phyloP scores from a whole-genome alignment of 2,113 vertebrate species.

The Xenopus borealis region DNA sequence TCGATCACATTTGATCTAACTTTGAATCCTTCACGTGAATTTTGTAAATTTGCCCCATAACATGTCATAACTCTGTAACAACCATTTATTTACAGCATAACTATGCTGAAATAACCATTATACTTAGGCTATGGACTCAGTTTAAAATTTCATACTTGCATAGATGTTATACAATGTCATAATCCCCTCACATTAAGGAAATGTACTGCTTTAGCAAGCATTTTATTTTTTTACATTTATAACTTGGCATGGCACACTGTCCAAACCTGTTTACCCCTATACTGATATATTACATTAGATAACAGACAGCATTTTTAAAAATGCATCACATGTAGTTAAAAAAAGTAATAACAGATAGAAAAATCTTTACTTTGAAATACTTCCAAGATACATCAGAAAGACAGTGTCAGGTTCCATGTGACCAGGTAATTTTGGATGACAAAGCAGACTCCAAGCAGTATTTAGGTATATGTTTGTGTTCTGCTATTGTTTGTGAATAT shows the following conservation, averaged over 20 bases:
- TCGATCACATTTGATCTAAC: too few relatives aligned
- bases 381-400: constrained; percentile 18
- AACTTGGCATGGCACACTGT: constrained; percentile 17
- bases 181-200: too few relatives aligned
- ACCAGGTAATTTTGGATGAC: constrained; percentile 9
- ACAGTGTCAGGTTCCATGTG: constrained; percentile 15
- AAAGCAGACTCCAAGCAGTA: constrained; percentile 12
- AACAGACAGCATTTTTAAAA: constrained; percentile 3
- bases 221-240: background rate
- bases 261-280: constrained; percentile 3
- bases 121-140: too few relatives aligned
- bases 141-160: too few relatives aligned
- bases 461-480: constrained; percentile 1
- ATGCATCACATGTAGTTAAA: constrained; percentile 2
- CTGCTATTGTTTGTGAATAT: background rate
- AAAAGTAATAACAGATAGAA: constrained; percentile 20
- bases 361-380: constrained; percentile 10
- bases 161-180: too few relatives aligned
- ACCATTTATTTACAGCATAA: too few relatives aligned
- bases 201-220: too few relatives aligned
- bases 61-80: too few relatives aligned
- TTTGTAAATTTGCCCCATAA: too few relatives aligned
- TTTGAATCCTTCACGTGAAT: too few relatives aligned
- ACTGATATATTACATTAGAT: constrained; percentile 19
- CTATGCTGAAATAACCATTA: too few relatives aligned